Evolutionary conservation across 1,140 invertebrate species (phyloP).

Genomic region (Phenacoccus solenopsis): DNA sequence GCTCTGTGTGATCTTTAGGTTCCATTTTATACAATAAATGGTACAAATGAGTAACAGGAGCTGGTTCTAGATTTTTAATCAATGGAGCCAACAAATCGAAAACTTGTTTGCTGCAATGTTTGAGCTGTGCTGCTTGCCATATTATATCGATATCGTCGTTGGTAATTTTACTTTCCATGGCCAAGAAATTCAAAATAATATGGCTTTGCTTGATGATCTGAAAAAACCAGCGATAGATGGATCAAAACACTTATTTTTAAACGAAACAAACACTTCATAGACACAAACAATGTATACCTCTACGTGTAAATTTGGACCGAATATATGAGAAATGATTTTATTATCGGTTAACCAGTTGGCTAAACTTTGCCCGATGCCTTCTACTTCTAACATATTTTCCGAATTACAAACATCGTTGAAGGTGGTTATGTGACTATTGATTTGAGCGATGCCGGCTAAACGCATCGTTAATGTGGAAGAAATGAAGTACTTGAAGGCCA

Average conservation of each 20-base stretch:
- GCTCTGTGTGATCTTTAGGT: conserved; percentile 82
- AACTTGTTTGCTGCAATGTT: conserved; percentile 86
- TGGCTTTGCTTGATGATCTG: conserved; percentile 88
- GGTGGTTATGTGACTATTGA: conserved; percentile 81
- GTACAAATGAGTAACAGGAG: conserved; percentile 76
- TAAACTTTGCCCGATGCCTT: conserved; percentile 67
- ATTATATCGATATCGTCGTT: conserved; percentile 85
- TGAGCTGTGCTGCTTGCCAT: conserved; percentile 84
- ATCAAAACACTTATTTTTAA: background rate
- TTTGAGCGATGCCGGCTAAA: conserved; percentile 80
- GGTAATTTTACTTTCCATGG: conserved; percentile 78
- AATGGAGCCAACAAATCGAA: conserved; percentile 78
- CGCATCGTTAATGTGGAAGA: conserved; percentile 86
- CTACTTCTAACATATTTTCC: conserved; percentile 68
- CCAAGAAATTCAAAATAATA: conserved; percentile 80
- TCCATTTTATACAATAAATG: conserved; percentile 69
- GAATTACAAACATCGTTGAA: conserved; percentile 81
- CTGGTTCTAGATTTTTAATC: conserved; percentile 77
- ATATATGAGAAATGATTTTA: conserved; percentile 86
- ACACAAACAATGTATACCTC: too few relatives aligned
- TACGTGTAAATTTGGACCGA: conserved; percentile 90
- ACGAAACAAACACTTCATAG: too few relatives aligned
- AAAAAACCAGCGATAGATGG: too few relatives aligned
- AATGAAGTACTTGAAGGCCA: conserved; percentile 91
- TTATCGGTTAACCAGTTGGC: conserved; percentile 79